phyloP scores from a whole-genome alignment of 2,797 vertebrate species.

The Clarias pachynema region DNA sequence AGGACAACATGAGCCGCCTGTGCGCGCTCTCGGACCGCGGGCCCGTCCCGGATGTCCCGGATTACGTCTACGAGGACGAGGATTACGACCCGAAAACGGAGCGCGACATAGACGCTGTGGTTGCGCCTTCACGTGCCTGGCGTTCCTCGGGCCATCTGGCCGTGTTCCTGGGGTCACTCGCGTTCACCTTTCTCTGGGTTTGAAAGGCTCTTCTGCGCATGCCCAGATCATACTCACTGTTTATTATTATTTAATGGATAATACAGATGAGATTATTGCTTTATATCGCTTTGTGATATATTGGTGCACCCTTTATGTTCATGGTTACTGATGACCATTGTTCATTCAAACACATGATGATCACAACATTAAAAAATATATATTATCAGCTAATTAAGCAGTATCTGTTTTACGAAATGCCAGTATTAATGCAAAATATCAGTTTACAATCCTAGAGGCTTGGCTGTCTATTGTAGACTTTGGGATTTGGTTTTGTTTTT shows the following conservation, averaged over 20 bases:
- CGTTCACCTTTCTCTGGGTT: slow-evolving; percentile 7
- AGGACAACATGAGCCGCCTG: slow-evolving; percentile 80
- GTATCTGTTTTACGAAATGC: not conserved
- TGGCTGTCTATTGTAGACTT: not conserved
- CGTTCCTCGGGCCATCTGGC: slow-evolving; percentile 32
- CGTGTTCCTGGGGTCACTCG: slow-evolving; percentile 24
- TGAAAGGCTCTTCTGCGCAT: not conserved
- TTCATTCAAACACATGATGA: not conserved
- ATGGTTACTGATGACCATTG: not conserved
- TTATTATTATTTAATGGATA: not conserved
- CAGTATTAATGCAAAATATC: not conserved
- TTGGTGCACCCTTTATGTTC: not conserved
- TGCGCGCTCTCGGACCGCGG: slow-evolving; percentile 72
- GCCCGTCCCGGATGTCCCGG: slow-evolving; percentile 66
- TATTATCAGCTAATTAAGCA: not conserved
- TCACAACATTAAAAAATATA: not conserved
- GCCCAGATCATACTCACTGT: not conserved
- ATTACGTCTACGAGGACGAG: slow-evolving; percentile 74
- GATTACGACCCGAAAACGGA: slow-evolving; percentile 68
- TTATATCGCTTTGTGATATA: not conserved
- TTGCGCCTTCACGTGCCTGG: slow-evolving; percentile 52
- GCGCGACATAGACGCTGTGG: slow-evolving; percentile 56
- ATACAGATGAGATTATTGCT: not conserved
- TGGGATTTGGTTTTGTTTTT: not conserved
- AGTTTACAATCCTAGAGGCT: not conserved